A percentile compares a stretch with the other conserved stretches of the same genome.
Evolutionary conservation across 1,140 invertebrate species (phyloP).

Genomic region (Parapsyche elsis): DNA sequence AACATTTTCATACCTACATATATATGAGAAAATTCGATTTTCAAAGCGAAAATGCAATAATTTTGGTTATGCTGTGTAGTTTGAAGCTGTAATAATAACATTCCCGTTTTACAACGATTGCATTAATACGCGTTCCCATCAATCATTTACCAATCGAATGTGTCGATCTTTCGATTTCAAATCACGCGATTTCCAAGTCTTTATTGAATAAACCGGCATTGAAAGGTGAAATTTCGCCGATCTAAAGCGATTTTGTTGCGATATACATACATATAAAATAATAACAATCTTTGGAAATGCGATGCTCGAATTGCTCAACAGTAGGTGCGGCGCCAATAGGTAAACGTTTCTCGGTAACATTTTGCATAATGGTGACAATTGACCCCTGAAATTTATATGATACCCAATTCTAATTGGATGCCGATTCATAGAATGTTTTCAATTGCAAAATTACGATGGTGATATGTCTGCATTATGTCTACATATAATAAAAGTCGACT

Average conservation of each 20-base stretch:
- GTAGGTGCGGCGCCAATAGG: neutral
- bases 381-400: slow-evolving; percentile 12
- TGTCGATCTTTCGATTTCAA: slow-evolving; percentile 16
- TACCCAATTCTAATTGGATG: slow-evolving; percentile 11
- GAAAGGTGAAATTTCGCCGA: slow-evolving; percentile 6
- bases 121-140: neutral
- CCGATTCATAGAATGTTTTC: neutral
- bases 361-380: slow-evolving; percentile 3
- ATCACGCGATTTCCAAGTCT: slow-evolving; percentile 10
- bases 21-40: too few relatives aligned
- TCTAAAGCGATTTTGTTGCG: neutral
- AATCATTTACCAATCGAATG: slow-evolving; percentile 21
- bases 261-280: neutral
- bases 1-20: too few relatives aligned
- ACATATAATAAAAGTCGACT: neutral
- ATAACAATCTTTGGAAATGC: neutral
- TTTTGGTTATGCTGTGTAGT: too few relatives aligned
- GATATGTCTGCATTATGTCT: neutral
- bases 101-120: neutral
- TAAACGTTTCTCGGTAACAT: neutral
- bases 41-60: too few relatives aligned
- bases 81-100: too few relatives aligned
- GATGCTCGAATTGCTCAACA: too few relatives aligned
- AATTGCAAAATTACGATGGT: slow-evolving; percentile 17
- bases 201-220: slow-evolving; percentile 18